phyloP scores from a whole-genome alignment of 2,797 vertebrate species.

The Acomys russatus region DNA sequence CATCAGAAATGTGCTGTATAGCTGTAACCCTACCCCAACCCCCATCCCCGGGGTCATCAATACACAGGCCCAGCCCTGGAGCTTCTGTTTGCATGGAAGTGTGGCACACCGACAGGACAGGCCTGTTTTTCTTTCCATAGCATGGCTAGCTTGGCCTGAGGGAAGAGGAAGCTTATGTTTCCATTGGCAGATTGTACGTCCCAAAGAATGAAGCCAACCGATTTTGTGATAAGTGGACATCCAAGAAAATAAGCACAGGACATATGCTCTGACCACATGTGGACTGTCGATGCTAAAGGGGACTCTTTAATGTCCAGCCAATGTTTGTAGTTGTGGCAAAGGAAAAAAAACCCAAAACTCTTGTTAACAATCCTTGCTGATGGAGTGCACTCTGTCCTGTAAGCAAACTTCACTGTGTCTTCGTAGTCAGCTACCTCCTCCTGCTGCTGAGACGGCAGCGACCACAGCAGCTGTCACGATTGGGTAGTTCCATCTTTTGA shows the following conservation, averaged over 20 bases:
- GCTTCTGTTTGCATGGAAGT: slow-evolving; percentile 48
- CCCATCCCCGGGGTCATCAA: neutral
- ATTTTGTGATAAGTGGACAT: neutral
- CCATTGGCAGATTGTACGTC: slow-evolving; percentile 73
- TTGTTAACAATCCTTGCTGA: slow-evolving; percentile 30
- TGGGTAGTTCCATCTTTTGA: neutral
- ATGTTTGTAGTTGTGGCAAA: slow-evolving; percentile 39
- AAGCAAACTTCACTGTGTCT: slow-evolving; percentile 27
- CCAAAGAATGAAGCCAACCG: neutral
- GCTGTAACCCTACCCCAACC: too few species aligned
- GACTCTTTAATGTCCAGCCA: slow-evolving; percentile 65
- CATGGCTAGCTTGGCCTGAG: neutral
- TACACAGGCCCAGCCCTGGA: neutral
- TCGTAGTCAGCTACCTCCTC: neutral
- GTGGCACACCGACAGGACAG: neutral
- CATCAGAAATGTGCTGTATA: neutral
- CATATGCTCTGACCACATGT: slow-evolving; percentile 20
- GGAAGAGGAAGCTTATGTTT: slow-evolving; percentile 72
- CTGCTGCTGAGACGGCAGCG: neutral
- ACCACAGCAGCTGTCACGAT: neutral
- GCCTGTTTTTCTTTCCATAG: slow-evolving; percentile 58
- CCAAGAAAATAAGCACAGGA: slow-evolving; percentile 51
- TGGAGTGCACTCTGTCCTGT: slow-evolving; percentile 33
- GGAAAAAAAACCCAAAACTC: neutral
- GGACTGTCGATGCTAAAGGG: neutral